Evolutionary conservation across 2,113 vertebrate genomes (phyloP).

Genomic region (Stigmatopora argus): DNA sequence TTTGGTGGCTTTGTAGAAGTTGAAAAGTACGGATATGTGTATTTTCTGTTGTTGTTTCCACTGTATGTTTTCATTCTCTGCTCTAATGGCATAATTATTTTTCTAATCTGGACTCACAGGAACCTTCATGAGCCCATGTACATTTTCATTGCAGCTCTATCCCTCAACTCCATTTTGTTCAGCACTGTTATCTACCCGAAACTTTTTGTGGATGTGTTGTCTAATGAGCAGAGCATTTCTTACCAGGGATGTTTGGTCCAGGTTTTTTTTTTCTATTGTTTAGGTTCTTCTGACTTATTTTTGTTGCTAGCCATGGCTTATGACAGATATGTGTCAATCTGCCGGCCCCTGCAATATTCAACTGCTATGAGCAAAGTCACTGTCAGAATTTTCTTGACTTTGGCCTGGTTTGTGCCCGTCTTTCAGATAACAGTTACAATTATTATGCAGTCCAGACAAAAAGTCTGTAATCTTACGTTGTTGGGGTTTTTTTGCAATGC

Average conservation of each 20-base stretch:
- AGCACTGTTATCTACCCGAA: slow-evolving; percentile 1
- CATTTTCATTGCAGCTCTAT: slow-evolving; percentile 2
- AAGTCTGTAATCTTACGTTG: not conserved
- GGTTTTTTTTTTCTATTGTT: not conserved
- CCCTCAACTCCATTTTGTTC: not conserved
- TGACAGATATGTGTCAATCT: slow-evolving; percentile 1
- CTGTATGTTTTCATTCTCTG: not conserved
- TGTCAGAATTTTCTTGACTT: not conserved
- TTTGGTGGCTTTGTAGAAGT: not conserved
- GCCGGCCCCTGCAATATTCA: not conserved
- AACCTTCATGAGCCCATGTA: slow-evolving; percentile 5
- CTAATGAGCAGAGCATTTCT: not conserved
- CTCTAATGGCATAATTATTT: slow-evolving; percentile 1
- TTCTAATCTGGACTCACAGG: slow-evolving; percentile 1
- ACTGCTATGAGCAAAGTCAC: not conserved
- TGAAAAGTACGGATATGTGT: not conserved
- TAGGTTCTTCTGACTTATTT: not conserved
- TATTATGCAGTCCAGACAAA: not conserved
- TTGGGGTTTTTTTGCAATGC: not conserved
- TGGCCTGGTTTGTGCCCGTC: not conserved
- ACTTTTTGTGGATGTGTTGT: not conserved
- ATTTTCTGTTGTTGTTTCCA: not conserved
- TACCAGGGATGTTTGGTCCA: not conserved
- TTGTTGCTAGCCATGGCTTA: slow-evolving; percentile 2
- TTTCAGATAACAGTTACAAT: not conserved